Percentiles rank a stretch among this genome's conserved stretches.
These are phyloP conservation scores for Aphelenchoides besseyi DNA, from an alignment of 1,140 invertebrate species.

Conservation along the genomic window DNA sequence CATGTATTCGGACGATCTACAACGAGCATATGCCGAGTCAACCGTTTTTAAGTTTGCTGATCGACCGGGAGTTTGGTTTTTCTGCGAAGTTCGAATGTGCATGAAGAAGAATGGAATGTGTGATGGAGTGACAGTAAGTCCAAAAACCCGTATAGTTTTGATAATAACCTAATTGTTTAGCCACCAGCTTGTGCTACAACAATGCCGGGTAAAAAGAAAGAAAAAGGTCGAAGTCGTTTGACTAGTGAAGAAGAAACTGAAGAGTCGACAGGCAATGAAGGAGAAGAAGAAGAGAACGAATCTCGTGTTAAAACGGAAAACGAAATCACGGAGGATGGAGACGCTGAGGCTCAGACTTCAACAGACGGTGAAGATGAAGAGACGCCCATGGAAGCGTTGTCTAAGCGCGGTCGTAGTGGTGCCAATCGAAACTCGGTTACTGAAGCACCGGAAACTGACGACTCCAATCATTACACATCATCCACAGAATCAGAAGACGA, in stretches of 20 bases:
- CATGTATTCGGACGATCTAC: slow-evolving; percentile 56
- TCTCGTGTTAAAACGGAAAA: slow-evolving; percentile 18
- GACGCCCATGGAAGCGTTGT: not conserved
- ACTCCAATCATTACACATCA: slow-evolving; percentile 12
- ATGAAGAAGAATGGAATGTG: slow-evolving; percentile 61
- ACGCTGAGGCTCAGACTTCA: not conserved
- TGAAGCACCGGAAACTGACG: slow-evolving; percentile 21
- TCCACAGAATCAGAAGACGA: slow-evolving; percentile 14
- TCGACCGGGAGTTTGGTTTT: slow-evolving; percentile 60
- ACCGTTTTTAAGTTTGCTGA: slow-evolving; percentile 58
- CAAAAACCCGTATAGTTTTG: not conserved
- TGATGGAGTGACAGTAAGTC: slow-evolving; percentile 55
- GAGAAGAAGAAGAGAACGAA: slow-evolving; percentile 32
- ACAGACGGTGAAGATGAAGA: slow-evolving; percentile 22
- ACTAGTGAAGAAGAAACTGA: slow-evolving; percentile 14
- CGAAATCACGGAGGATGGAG: slow-evolving; percentile 24
- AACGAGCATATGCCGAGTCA: slow-evolving; percentile 59
- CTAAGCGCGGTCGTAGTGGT: slow-evolving; percentile 5
- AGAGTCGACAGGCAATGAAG: slow-evolving; percentile 18
- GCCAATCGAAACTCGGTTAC: not conserved
- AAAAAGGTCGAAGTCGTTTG: slow-evolving; percentile 21
- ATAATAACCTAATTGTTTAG: slow-evolving; percentile 29
- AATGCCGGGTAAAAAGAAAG: slow-evolving; percentile 16
- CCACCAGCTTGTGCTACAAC: slow-evolving; percentile 46
- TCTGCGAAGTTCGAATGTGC: slow-evolving; percentile 62